Conservation (phyloP, 37 sponge, comb jelly and placozoan genomes). For the Crambe crambe region DNA sequence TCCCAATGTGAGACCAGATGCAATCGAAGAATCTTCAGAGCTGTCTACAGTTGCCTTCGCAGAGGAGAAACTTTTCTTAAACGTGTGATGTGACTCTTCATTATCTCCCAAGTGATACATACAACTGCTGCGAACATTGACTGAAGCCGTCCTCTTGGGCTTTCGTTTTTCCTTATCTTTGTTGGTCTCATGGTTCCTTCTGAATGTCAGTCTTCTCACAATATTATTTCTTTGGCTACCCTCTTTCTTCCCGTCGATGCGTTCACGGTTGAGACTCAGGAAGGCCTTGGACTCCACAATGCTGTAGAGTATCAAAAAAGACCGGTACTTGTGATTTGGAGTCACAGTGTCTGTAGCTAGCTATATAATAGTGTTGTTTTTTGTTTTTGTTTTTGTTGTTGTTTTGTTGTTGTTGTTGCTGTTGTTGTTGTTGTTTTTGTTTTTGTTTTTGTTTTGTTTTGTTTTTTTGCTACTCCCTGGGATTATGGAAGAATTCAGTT, state of each 20-base stretch:
- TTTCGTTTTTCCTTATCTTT: constrained; percentile 12
- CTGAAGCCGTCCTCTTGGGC: constrained; percentile 14
- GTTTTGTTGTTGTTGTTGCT: too few species aligned
- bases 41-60: constrained; percentile 8
- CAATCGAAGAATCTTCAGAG: constrained; percentile 19
- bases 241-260: neutral
- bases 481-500: too few species aligned
- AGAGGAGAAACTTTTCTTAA: neutral
- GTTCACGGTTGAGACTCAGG: neutral
- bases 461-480: too few species aligned
- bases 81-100: neutral
- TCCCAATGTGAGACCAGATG: constrained; percentile 7
- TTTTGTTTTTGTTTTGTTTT: too few species aligned
- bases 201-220: constrained; percentile 23
- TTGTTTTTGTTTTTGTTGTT: too few species aligned
- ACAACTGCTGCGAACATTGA: neutral
- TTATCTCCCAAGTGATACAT: neutral
- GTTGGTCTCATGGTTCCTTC: neutral
- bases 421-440: too few species aligned
- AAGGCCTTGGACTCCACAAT: too few species aligned
- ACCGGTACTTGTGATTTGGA: too few species aligned
- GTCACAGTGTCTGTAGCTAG: too few species aligned
- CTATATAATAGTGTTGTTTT: too few species aligned
- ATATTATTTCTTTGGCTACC: neutral
- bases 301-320: too few species aligned